A percentile compares a stretch with the other conserved stretches of the same genome.
Evolutionary conservation across 2,113 vertebrate genomes (phyloP).

Genomic region (Hystrix cristata): DNA sequence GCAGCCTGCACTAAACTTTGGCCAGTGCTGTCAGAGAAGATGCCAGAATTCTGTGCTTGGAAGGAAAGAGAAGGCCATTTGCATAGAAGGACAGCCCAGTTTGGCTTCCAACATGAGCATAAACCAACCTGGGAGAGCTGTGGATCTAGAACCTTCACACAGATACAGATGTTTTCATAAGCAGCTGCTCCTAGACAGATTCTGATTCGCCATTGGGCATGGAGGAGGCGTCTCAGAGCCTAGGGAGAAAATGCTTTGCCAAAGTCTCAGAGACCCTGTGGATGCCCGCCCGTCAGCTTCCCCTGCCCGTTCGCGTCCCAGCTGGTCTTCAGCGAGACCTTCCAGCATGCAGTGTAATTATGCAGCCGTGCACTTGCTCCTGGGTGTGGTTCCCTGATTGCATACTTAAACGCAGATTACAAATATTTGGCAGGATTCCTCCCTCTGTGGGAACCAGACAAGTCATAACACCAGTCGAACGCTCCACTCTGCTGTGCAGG

Average conservation of each 20-base stretch:
- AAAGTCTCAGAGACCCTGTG: neutral
- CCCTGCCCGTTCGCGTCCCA: neutral
- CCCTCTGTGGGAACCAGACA: constrained; percentile 83
- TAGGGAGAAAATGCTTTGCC: neutral
- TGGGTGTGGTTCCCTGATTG: constrained; percentile 82
- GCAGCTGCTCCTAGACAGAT: neutral
- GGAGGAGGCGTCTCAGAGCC: neutral
- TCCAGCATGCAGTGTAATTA: constrained; percentile 24
- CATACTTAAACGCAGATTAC: constrained; percentile 80
- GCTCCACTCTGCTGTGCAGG: constrained; percentile 60
- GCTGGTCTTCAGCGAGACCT: constrained; percentile 7
- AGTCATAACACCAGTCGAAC: constrained; percentile 85
- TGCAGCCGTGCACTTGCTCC: constrained; percentile 61
- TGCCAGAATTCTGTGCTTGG: neutral
- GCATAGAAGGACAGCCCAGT: neutral
- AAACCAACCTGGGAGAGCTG: neutral
- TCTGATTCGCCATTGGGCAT: neutral
- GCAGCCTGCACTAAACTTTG: neutral
- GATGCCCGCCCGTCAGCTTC: neutral
- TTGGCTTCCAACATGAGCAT: neutral
- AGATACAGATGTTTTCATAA: neutral
- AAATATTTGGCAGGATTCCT: constrained; percentile 85
- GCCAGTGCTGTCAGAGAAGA: neutral
- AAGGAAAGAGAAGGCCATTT: neutral
- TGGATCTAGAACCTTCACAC: neutral